Base-by-base conservation (phyloP, 2,888 invertebrate species). In the Apamea monoglypha region DNA sequence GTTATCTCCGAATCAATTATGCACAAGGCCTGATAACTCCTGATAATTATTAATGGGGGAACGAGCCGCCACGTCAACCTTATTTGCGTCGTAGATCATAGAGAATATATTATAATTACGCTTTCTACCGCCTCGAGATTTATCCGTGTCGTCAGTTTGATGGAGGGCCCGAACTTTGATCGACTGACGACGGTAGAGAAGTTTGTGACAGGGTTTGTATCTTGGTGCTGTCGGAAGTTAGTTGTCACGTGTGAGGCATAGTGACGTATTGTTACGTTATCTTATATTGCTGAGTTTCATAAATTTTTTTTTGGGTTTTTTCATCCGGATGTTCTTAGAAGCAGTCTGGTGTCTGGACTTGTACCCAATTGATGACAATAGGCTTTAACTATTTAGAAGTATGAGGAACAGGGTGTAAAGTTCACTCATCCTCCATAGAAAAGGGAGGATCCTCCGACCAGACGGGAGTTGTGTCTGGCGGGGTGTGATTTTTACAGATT, bases 51-150 rank as follows among this genome's bases (percentile, higher is more conserved):
- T 85, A 88, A 87, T 84, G 74, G 88, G 67, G n/a, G 32, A 36
- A n/a, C 73, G 81, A 74, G 44, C 66, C 36, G 64, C 47, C 76
- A 78, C 63, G 81, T 80, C 86, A 88, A 78, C 86, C 81, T 78
- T 88, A 87, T 87, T 87, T 87, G 84, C 87, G 88, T 88, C 88
- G 59, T 87, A 84, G 84, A 87, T 88, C 87, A 87, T 88, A 86
- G 84, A 68, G 85, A 88, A 87, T 87, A 83, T 87, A 86, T 88
- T 81, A 86, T 87, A 87, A 88, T 87, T 83, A 88, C 78, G n/a
- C 64, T 76, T 74, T 74, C 69, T 66, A 68, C 50, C 74, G 36
- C 67, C 53, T 74, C 40, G 61, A 81, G 88, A 88, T 87, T 83
- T 83, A 87, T 86, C 81, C 81, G 47, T n/a, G 63, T 85, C 82